Evolutionary conservation across 1,140 invertebrate genomes (phyloP).

Genomic region (Bombus picipes): DNA sequence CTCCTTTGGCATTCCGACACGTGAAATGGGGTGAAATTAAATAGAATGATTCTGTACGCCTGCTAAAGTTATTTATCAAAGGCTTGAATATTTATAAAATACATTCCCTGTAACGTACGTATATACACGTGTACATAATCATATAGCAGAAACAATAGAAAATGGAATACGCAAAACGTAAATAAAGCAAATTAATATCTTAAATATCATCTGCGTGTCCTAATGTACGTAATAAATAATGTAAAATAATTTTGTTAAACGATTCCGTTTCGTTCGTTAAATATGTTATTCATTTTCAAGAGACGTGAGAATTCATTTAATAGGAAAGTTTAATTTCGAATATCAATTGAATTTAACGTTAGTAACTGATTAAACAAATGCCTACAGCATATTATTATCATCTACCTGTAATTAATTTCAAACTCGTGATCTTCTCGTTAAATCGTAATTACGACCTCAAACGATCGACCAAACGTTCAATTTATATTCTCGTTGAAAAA

Average conservation of each 20-base stretch:
- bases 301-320: background rate
- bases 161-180: background rate
- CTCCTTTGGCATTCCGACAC: background rate
- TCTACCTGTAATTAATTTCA: background rate
- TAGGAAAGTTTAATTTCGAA: background rate
- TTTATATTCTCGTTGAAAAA: background rate
- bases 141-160: too few relatives aligned
- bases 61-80: background rate
- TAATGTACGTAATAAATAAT: background rate
- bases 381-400: too few relatives aligned
- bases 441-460: background rate
- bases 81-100: background rate
- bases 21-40: background rate
- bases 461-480: background rate
- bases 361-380: background rate
- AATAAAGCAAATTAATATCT: background rate
- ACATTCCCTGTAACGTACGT: background rate
- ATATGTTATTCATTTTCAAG: background rate
- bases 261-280: background rate
- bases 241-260: background rate
- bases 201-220: too few relatives aligned
- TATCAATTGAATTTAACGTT: background rate
- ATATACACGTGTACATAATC: background rate
- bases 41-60: background rate
- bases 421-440: background rate